phyloP scores from a whole-genome alignment of 2,797 vertebrate species.

The Esox lucius region DNA sequence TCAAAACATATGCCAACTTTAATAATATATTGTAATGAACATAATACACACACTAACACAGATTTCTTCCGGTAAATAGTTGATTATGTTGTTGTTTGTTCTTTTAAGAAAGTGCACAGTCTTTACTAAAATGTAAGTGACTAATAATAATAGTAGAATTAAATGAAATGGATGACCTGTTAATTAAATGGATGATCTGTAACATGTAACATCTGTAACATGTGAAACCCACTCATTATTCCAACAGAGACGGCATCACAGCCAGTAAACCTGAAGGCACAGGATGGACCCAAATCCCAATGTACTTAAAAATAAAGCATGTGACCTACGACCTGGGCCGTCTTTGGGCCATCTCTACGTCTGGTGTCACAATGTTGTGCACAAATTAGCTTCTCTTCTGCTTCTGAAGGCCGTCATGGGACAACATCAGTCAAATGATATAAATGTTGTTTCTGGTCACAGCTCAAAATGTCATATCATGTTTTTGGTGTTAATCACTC shows the following conservation, averaged over 20 bases:
- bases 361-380: not conserved
- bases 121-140: too few species aligned
- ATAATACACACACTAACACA: too few species aligned
- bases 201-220: too few species aligned
- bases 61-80: too few species aligned
- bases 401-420: not conserved
- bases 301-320: constrained; percentile 1
- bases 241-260: too few species aligned
- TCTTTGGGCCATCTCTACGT: constrained; percentile 16
- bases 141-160: too few species aligned
- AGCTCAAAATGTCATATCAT: not conserved
- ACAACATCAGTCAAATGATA: not conserved
- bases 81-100: too few species aligned
- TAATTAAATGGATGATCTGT: not conserved
- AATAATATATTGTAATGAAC: too few species aligned
- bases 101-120: too few species aligned
- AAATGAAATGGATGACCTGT: too few species aligned
- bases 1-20: too few species aligned
- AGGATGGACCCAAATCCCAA: not conserved
- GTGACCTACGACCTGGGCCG: constrained; percentile 28
- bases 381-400: not conserved
- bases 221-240: too few species aligned
- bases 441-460: not conserved
- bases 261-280: not conserved
- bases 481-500: not conserved